These are phyloP conservation scores for Diuraphis noxia DNA, from an alignment of 1,140 invertebrate species.

Conservation along the genomic window DNA sequence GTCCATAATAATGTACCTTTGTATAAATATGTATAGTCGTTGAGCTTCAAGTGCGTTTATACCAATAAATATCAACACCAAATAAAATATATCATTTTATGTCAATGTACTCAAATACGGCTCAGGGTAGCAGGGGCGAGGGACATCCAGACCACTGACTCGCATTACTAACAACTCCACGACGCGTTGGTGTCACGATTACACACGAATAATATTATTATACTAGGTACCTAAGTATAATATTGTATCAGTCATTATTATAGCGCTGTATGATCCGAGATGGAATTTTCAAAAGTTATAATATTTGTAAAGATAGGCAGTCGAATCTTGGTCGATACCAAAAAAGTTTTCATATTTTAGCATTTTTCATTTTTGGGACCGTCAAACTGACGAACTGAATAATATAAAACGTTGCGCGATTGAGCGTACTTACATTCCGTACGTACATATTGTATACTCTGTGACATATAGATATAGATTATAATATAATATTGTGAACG, in stretches of 20 bases:
- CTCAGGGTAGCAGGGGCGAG: no score
- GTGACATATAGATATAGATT: background rate
- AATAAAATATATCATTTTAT: slow-evolving; percentile 5
- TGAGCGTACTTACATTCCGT: background rate
- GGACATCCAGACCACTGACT: background rate
- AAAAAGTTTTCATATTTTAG: background rate
- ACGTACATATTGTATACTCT: background rate
- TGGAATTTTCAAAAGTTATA: background rate
- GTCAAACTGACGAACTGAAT: background rate
- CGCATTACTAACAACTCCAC: background rate
- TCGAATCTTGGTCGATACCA: background rate
- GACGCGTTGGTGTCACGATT: background rate
- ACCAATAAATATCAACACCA: background rate
- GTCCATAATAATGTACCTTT: background rate
- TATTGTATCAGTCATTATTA: background rate
- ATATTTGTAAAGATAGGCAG: background rate
- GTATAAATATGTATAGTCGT: background rate
- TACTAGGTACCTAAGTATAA: background rate
- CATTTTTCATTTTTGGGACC: background rate
- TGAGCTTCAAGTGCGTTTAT: background rate
- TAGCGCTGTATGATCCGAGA: background rate
- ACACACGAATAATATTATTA: background rate
- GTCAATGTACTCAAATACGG: background rate
- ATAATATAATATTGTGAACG: background rate
- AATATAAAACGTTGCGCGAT: background rate